phyloP scores from a whole-genome alignment of 2,113 vertebrate genomes.

The Daphoenositta chrysoptera region DNA sequence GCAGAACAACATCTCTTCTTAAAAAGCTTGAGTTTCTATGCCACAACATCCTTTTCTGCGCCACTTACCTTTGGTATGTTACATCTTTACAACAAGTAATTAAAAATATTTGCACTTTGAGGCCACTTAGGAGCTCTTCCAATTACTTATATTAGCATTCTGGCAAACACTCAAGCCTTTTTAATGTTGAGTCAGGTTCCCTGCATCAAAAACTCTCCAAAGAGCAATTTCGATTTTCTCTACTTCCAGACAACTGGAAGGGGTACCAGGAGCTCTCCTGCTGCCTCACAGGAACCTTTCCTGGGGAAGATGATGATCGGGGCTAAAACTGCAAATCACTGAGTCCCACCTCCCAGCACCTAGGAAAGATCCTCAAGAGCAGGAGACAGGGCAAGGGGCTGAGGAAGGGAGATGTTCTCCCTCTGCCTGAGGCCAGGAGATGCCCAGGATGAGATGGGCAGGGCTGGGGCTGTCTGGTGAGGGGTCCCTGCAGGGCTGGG shows the following conservation, averaged over 20 bases:
- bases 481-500: neutral
- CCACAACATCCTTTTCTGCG: neutral
- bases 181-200: neutral
- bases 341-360: neutral
- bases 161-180: slow-evolving; percentile 41
- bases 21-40: neutral
- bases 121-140: slow-evolving; percentile 31
- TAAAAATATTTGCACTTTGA: slow-evolving; percentile 51
- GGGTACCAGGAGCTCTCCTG: accelerated
- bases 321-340: neutral
- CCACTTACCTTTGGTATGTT: neutral
- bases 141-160: slow-evolving; percentile 47
- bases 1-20: neutral
- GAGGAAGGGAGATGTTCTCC: neutral
- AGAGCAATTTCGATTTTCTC: neutral
- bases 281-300: neutral
- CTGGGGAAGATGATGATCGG: accelerated
- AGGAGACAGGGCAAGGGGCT: accelerated
- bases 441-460: neutral
- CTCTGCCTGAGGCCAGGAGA: neutral
- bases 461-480: neutral
- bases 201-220: neutral
- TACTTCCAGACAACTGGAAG: neutral
- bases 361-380: neutral
- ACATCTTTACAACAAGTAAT: slow-evolving; percentile 6